Evolutionary conservation across 2,797 vertebrate genomes (phyloP).

Genomic region (Channa striata): DNA sequence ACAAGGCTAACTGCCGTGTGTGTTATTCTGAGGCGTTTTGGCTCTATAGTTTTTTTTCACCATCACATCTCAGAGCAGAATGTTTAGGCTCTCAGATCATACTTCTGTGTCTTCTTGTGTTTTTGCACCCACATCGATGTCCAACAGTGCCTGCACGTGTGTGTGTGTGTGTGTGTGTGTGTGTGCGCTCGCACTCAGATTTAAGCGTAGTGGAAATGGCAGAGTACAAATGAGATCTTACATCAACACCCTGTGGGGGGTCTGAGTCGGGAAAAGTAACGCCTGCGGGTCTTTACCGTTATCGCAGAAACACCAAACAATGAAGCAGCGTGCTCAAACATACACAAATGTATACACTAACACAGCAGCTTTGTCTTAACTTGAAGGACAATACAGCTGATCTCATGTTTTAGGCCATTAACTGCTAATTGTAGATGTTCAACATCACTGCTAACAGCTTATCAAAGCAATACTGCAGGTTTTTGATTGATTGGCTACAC

Average conservation of each 20-base stretch:
- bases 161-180: constrained; percentile 8
- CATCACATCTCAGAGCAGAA: constrained; percentile 40
- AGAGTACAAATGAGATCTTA: constrained; percentile 70
- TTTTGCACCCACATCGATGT: constrained; percentile 16
- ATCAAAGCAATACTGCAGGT: constrained; percentile 4
- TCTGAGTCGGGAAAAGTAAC: constrained; percentile 54
- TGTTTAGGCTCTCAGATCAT: constrained; percentile 58
- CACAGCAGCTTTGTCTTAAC: constrained; percentile 5
- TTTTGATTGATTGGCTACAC: constrained; percentile 30
- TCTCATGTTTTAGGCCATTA: constrained; percentile 20
- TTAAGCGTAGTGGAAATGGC: constrained; percentile 63
- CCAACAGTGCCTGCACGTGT: constrained; percentile 24
- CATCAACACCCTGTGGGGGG: constrained; percentile 67
- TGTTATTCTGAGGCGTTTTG: constrained; percentile 40
- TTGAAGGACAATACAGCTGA: constrained; percentile 5
- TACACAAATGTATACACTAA: background rate
- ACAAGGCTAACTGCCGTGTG: constrained; percentile 37
- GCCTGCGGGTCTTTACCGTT: constrained; percentile 56
- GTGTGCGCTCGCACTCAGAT: constrained; percentile 27
- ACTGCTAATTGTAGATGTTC: constrained; percentile 23
- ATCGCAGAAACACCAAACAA: constrained; percentile 58
- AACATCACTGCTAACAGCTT: background rate
- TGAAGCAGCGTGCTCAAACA: constrained; percentile 1
- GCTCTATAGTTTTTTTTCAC: constrained; percentile 40
- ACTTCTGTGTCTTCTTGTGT: constrained; percentile 33